These are phyloP conservation scores for Hyles euphorbiae DNA, from an alignment of 1,140 invertebrate genomes.

Conservation along the genomic window DNA sequence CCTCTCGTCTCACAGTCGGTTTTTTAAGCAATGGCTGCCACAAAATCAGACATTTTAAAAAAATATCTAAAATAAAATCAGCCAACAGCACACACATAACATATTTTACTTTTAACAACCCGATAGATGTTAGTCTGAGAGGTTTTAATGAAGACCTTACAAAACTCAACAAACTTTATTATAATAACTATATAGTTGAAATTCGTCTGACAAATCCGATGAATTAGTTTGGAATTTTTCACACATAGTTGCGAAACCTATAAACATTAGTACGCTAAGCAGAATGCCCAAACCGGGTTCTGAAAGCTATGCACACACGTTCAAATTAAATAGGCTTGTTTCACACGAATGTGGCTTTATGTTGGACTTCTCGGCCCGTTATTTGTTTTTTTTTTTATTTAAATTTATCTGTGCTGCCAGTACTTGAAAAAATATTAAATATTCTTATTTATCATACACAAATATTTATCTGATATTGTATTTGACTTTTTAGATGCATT, in stretches of 20 bases:
- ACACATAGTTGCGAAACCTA: conserved; percentile 13
- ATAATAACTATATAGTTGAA: neutral
- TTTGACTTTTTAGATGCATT: no score
- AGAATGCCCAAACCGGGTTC: neutral
- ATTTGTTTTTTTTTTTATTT: neutral
- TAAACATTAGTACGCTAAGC: conserved; percentile 2
- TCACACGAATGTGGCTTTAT: no score
- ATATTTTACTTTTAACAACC: conserved; percentile 9
- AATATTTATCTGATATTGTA: no score
- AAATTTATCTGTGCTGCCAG: neutral
- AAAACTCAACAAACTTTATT: conserved; percentile 1
- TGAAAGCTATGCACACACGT: neutral
- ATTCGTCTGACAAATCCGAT: neutral
- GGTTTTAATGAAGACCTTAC: neutral
- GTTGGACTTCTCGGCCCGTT: neutral
- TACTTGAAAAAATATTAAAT: no score
- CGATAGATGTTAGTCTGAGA: conserved; percentile 5
- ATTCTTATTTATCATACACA: no score
- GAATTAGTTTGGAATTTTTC: conserved; percentile 13
- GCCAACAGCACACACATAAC: neutral
- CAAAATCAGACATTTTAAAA: no score
- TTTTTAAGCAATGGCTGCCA: no score
- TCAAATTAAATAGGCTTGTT: no score
- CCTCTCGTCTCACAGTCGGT: no score
- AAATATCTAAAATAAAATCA: no score